Conservation (phyloP, 2,888 invertebrate species). For the Cyaniris semiargus region DNA sequence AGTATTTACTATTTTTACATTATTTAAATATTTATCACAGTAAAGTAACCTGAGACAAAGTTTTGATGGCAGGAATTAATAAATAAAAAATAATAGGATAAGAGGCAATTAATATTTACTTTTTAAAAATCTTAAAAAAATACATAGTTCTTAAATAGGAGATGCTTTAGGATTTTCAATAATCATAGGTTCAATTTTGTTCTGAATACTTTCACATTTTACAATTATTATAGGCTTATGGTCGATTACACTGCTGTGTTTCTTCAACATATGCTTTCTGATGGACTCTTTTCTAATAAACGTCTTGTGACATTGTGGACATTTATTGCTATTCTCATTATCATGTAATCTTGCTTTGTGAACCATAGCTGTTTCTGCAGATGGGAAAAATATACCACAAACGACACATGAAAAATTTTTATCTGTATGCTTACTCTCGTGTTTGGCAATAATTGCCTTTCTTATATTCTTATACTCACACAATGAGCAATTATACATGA, state of each 20-base stretch:
- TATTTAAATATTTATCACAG: too few species aligned
- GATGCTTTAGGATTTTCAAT: constrained; percentile 5
- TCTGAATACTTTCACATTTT: neutral
- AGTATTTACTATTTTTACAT: too few species aligned
- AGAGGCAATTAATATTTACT: neutral
- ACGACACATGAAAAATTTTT: constrained; percentile 54
- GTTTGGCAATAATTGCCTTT: constrained; percentile 48
- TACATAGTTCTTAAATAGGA: neutral
- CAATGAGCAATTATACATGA: constrained; percentile 53
- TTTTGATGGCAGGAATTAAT: too few species aligned
- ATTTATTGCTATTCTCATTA: too few species aligned
- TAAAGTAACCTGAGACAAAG: too few species aligned
- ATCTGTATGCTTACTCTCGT: constrained; percentile 53
- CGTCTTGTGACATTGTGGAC: constrained; percentile 52
- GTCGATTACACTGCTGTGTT: constrained; percentile 40
- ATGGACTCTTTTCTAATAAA: constrained; percentile 52
- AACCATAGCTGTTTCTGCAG: too few species aligned
- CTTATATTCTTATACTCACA: constrained; percentile 55
- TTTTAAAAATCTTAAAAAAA: neutral
- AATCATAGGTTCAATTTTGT: neutral
- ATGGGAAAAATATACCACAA: constrained; percentile 56
- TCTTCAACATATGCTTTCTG: constrained; percentile 46
- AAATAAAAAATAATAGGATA: too few species aligned
- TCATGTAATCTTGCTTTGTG: too few species aligned
- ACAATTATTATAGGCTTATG: neutral